Evolutionary conservation across 2,113 vertebrate species (phyloP), one percentile per base, ranked within the genome.

Genomic region (Nibea albiflora): DNA sequence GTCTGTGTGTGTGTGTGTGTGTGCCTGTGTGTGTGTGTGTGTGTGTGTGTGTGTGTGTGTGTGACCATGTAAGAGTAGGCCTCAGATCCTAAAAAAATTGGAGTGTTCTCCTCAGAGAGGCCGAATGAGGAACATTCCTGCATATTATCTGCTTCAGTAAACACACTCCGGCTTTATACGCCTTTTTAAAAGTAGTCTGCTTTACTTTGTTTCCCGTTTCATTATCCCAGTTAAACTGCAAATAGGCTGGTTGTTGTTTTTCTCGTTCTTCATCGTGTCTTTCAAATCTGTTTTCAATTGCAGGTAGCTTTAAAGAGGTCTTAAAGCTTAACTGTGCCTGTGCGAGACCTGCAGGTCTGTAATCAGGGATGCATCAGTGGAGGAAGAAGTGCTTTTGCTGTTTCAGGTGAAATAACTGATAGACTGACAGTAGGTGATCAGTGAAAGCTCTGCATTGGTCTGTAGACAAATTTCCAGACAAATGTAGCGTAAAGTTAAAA

Each of bases 81-180:
- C 28, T 28, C 14, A 20, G 52, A 47, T 58, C 20, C 22, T 47
- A 42, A 19, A 24, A 16, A 26, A 22, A 53, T 26, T 0, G 35
- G 35, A 39, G 54, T 17, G 24, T 58, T 35, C 14, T 47, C 42
- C 26, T 2, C 47, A 70, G 46, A n/a, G 22, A 53, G n/a, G 42
- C 44, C 44, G 49, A 22, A 31, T n/a, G 58, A 24, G 50, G 6
- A 50, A 65, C 6, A 35, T 14, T 1, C 12, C 15, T 26, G 20
- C 7, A 16, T 50, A 73, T 42, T 61, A 66, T 49, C 28, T 81
- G 22, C 70, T 10, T 28, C 22, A 68, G 54, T 68, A 74, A 60
- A 66, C 69, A 61, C 47, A 73, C 62, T 31, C 20, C 1, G 31
- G n/a, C 53, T 19, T 15, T 35, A 39, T n/a, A n/a, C 26, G 53